phyloP scores from a whole-genome alignment of 2,113 vertebrate species.

The Periophthalmus modestus region DNA sequence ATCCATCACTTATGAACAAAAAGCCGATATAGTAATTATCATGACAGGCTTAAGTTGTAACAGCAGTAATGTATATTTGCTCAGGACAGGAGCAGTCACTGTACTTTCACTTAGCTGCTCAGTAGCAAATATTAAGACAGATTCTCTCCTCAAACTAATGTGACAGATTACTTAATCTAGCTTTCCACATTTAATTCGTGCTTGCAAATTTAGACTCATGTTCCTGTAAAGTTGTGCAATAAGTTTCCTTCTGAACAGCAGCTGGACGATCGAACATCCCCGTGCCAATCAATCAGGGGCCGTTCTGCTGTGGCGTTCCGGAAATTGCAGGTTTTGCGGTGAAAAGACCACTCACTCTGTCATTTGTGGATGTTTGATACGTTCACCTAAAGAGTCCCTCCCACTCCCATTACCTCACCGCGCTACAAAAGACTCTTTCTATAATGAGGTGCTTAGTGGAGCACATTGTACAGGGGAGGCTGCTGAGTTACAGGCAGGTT shows the following conservation, averaged over 20 bases:
- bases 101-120: too few species aligned
- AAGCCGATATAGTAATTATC: too few species aligned
- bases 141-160: background rate
- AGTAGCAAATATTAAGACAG: background rate
- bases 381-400: conserved; percentile 31
- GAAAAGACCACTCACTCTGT: conserved; percentile 16
- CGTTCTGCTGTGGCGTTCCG: background rate
- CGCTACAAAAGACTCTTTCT: conserved; percentile 43
- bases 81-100: too few species aligned
- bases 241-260: background rate
- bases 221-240: background rate
- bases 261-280: background rate
- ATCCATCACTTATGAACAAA: too few species aligned
- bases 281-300: background rate
- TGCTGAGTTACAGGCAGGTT: conserved; percentile 56
- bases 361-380: conserved; percentile 26
- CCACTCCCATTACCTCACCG: conserved; percentile 47
- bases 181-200: background rate
- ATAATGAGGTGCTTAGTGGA: conserved; percentile 59
- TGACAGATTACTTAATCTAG: background rate
- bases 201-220: background rate
- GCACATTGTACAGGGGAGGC: conserved; percentile 52
- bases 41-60: too few species aligned
- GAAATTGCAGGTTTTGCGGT: conserved; percentile 12
- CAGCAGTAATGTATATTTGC: too few species aligned